phyloP scores from a whole-genome alignment of 2,888 invertebrate species.

The Drosophila austrosaltans region DNA sequence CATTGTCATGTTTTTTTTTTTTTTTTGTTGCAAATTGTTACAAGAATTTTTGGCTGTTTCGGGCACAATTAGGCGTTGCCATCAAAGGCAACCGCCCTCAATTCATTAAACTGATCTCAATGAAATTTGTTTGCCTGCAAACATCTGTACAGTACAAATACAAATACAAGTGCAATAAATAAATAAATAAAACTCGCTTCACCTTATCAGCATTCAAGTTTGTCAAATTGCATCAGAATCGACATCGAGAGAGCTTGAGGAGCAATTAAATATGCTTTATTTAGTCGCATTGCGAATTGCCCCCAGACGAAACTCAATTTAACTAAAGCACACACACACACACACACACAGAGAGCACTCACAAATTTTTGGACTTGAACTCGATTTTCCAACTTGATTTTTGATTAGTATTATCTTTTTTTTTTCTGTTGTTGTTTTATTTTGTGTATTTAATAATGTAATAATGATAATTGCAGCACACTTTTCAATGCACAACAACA shows the following conservation, averaged over 20 bases:
- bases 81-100: slow-evolving; percentile 47
- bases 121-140: slow-evolving; percentile 18
- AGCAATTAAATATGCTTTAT: slow-evolving; percentile 75
- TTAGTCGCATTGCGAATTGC: slow-evolving; percentile 57
- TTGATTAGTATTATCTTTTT: slow-evolving; percentile 7
- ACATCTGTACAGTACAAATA: slow-evolving; percentile 24
- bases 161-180: slow-evolving; percentile 7
- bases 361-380: slow-evolving; percentile 60
- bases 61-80: slow-evolving; percentile 40
- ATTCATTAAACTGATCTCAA: slow-evolving; percentile 22
- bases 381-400: slow-evolving; percentile 43
- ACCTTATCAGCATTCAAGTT: slow-evolving; percentile 50
- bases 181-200: slow-evolving; percentile 48
- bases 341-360: slow-evolving; percentile 1
- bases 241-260: slow-evolving; percentile 13
- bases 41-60: slow-evolving; percentile 22
- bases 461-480: slow-evolving; percentile 53
- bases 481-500: slow-evolving; percentile 49
- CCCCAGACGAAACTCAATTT: slow-evolving; percentile 26
- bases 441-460: slow-evolving; percentile 45
- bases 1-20: slow-evolving; percentile 36
- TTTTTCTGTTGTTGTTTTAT: not conserved
- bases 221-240: slow-evolving; percentile 33
- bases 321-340: slow-evolving; percentile 13
- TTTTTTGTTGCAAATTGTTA: slow-evolving; percentile 35